A percentile compares a stretch with the other conserved stretches of the same genome.
phyloP scores from a whole-genome alignment of 2,113 vertebrate species.

The Pseudopodoces humilis region DNA sequence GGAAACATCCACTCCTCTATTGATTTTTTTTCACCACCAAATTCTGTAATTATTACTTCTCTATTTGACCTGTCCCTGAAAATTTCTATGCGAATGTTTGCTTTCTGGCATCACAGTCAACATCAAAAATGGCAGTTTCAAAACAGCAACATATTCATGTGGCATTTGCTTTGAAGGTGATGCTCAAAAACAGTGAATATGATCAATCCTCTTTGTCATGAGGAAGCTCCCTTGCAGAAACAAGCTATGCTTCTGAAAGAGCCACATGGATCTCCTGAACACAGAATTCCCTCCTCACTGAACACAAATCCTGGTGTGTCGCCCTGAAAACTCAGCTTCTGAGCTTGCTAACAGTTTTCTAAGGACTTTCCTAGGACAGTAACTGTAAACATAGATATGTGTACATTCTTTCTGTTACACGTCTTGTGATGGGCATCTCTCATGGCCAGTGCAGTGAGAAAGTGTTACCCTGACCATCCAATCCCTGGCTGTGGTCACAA shows the following conservation, averaged over 20 bases:
- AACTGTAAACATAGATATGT: no score
- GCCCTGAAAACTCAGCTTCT: no score
- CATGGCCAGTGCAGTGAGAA: no score
- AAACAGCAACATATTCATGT: neutral
- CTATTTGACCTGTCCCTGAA: neutral
- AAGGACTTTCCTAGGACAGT: no score
- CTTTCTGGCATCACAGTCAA: neutral
- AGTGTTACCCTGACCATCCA: no score
- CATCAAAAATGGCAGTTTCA: neutral
- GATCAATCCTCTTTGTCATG: neutral
- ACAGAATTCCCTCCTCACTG: rapidly evolving
- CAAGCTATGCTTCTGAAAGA: neutral
- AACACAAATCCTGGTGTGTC: neutral
- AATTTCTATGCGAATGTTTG: neutral
- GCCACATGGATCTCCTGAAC: neutral
- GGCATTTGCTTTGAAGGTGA: neutral
- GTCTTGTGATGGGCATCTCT: no score
- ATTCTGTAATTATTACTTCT: neutral
- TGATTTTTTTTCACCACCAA: neutral
- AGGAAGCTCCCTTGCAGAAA: neutral
- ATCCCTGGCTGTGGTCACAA: no score
- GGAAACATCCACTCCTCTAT: neutral
- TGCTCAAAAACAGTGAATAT: neutral
- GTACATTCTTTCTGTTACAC: no score
- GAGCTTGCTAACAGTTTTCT: no score